Conservation (phyloP, 2,113 vertebrate genomes). For the Numida meleagris region DNA sequence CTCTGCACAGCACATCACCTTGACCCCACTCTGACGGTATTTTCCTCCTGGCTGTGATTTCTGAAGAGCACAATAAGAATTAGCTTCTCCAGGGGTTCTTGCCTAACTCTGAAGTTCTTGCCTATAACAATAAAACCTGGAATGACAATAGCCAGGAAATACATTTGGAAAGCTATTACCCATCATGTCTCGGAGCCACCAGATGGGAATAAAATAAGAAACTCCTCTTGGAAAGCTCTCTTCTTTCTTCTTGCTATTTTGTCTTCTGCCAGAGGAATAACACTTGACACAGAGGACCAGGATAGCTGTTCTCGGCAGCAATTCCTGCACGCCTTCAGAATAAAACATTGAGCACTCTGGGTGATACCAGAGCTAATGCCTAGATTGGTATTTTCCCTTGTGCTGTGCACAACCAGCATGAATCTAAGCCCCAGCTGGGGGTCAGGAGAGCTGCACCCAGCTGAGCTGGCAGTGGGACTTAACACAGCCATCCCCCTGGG, state of each 20-base stretch:
- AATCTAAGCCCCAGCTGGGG: neutral
- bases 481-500: neutral
- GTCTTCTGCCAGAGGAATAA: neutral
- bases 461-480: neutral
- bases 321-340: neutral
- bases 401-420: neutral
- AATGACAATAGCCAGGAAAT: constrained; percentile 19
- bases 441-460: neutral
- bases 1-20: neutral
- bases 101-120: neutral
- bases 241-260: neutral
- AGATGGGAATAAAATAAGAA: constrained; percentile 3
- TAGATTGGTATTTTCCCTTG: neutral
- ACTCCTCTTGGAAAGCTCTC: neutral
- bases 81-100: neutral
- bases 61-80: neutral
- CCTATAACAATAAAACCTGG: neutral
- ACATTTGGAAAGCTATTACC: constrained; percentile 2
- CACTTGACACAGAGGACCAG: neutral
- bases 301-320: neutral
- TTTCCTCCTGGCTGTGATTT: neutral
- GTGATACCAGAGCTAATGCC: neutral
- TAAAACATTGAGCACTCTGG: neutral
- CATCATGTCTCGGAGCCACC: neutral
- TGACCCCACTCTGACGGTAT: neutral